Conservation (phyloP, 2,113 vertebrate species). For the Podarcis cretensis region DNA sequence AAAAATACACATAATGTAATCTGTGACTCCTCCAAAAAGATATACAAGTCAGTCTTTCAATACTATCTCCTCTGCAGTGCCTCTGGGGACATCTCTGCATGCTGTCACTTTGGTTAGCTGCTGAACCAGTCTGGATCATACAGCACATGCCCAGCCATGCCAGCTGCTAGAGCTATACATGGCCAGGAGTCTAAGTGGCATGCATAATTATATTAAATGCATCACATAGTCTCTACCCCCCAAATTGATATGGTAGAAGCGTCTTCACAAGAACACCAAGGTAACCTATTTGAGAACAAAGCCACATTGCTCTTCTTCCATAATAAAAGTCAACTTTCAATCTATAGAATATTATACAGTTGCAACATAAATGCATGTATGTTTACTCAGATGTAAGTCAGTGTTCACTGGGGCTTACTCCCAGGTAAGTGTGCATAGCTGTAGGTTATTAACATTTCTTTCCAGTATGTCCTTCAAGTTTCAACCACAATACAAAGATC, state of each 20-base stretch:
- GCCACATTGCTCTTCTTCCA: accelerated
- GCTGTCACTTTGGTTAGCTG: not conserved
- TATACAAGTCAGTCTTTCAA: too few relatives aligned
- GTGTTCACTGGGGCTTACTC: not conserved
- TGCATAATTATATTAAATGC: not conserved
- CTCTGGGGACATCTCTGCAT: not conserved
- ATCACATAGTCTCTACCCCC: too few relatives aligned
- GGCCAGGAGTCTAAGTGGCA: not conserved
- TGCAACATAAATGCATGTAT: not conserved
- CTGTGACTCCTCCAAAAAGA: not conserved
- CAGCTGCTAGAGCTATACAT: not conserved
- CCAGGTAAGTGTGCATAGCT: not conserved
- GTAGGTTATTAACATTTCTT: not conserved
- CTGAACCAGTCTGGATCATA: not conserved
- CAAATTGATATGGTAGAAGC: not conserved
- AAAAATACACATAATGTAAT: not conserved
- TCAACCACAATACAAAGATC: not conserved
- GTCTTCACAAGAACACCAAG: accelerated
- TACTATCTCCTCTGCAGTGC: not conserved
- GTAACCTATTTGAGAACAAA: not conserved
- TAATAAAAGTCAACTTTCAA: not conserved
- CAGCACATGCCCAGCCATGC: not conserved
- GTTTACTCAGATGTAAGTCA: not conserved
- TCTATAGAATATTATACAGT: not conserved
- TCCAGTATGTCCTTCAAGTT: not conserved